Conservation (phyloP, 2,113 vertebrate species). For the Athene cunicularia region DNA sequence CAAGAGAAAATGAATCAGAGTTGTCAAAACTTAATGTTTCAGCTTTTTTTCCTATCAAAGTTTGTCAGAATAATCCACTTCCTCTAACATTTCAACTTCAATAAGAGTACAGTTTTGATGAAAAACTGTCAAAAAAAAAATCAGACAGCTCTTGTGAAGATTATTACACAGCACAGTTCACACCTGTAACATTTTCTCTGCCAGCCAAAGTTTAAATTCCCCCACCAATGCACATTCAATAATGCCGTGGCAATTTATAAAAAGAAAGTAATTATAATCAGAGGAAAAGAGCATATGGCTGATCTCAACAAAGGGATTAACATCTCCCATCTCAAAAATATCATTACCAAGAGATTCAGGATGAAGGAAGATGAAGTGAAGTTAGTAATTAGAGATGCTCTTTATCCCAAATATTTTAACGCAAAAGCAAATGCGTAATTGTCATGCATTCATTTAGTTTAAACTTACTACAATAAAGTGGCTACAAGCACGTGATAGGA, state of each 20-base stretch:
- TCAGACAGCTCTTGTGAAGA: neutral
- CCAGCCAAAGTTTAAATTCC: slow-evolving; percentile 1
- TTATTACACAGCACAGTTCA: slow-evolving; percentile 1
- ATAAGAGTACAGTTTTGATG: neutral
- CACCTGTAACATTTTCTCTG: slow-evolving; percentile 3
- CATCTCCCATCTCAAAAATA: neutral
- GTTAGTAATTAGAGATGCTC: neutral
- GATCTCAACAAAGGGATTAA: slow-evolving; percentile 33
- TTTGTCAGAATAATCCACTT: slow-evolving; percentile 28
- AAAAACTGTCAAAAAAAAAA: slow-evolving; percentile 18
- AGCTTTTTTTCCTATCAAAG: neutral
- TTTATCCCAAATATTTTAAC: neutral
- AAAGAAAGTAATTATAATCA: slow-evolving; percentile 36
- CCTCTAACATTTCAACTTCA: neutral
- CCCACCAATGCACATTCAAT: neutral
- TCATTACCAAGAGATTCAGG: neutral
- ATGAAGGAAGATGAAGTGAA: slow-evolving; percentile 5
- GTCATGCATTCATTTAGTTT: neutral
- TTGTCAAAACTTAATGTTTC: neutral
- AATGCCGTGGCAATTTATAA: neutral
- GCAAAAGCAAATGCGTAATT: neutral
- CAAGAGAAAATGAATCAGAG: neutral
- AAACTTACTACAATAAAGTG: neutral
- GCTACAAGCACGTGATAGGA: neutral
- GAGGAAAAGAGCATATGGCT: slow-evolving; percentile 1